Conservation (phyloP, 2,888 invertebrate species). For the Apamea sordens region DNA sequence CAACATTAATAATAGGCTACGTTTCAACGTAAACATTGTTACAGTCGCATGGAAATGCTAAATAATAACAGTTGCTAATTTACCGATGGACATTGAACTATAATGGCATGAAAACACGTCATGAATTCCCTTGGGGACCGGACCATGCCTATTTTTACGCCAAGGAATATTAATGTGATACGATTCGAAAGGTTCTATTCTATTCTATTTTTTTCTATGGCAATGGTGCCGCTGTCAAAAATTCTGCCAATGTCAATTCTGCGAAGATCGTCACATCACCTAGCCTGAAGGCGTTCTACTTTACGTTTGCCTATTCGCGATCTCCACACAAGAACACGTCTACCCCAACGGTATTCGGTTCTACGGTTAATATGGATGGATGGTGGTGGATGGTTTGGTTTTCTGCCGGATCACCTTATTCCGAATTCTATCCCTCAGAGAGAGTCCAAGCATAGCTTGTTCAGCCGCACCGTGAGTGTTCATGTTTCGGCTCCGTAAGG, state of each 20-base stretch:
- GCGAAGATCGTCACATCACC: not conserved
- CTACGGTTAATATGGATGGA: no score
- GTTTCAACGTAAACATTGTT: constrained; percentile 28
- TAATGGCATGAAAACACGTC: not conserved
- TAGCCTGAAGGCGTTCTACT: no score
- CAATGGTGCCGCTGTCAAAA: not conserved
- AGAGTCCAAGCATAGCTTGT: not conserved
- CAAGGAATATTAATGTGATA: constrained; percentile 28
- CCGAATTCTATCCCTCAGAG: no score
- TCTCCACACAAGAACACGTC: no score
- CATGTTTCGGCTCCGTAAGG: no score
- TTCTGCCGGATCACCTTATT: no score
- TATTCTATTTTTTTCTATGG: not conserved
- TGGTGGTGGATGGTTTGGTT: no score
- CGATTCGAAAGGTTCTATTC: constrained; percentile 6
- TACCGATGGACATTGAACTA: constrained; percentile 22
- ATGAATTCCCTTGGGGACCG: constrained; percentile 10
- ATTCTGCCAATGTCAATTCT: not conserved
- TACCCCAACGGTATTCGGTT: no score
- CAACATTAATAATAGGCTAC: not conserved
- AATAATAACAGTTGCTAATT: constrained; percentile 11
- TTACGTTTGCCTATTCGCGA: no score
- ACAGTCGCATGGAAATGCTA: not conserved
- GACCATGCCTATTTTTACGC: constrained; percentile 4
- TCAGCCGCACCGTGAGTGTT: no score